Base-by-base conservation (phyloP, 1,140 invertebrate genomes). In the Drosophila seguyi region DNA sequence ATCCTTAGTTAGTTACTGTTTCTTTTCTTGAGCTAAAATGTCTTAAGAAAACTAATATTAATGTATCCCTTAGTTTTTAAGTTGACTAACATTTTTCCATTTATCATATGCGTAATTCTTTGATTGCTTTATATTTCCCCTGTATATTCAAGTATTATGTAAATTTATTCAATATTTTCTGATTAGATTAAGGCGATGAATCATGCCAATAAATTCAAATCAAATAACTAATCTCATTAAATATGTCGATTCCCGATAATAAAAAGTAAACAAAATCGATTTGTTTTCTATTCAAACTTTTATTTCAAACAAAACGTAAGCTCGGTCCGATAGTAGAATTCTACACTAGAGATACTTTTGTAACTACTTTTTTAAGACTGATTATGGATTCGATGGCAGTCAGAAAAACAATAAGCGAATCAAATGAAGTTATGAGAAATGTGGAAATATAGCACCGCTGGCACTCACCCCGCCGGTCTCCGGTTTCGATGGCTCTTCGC, bases 391-490 rank as follows among this genome's bases (percentile, higher is more conserved):
- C 4, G n/a, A 7, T 34, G 1, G 6, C 5, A 34, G 1, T 31
- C 1, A 14, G 11, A 8, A 34, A 34, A 38, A 11, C 34, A 53
- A 53, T 22, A 22, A 36, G 7, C 14, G 31, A 59, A 22, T 59
- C 13, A 4, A 48, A 29, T 27, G 5, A 6, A 41, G 16, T 57
- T 25, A 16, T 31, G 4, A 20, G 27, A 22, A 39, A 22, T 27
- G 2, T 29, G 8, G 20, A 38, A 34, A n/a, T 34, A 36, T 31
- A 25, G 31, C 34, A 20, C 18, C 4, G 34, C 7, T 14, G 18
- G n/a, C 42, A 34, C 72, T 75, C 25, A 76, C 74, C 47, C 44
- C 45, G 61, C 14, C 38, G 34, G 47, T 41, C 62, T 76, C 74
- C 55, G 31, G 61, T 53, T 67, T 55, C 25, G 45, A 42, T 5